phyloP scores from a whole-genome alignment of 1,140 invertebrate genomes.

The Cherax destructor region DNA sequence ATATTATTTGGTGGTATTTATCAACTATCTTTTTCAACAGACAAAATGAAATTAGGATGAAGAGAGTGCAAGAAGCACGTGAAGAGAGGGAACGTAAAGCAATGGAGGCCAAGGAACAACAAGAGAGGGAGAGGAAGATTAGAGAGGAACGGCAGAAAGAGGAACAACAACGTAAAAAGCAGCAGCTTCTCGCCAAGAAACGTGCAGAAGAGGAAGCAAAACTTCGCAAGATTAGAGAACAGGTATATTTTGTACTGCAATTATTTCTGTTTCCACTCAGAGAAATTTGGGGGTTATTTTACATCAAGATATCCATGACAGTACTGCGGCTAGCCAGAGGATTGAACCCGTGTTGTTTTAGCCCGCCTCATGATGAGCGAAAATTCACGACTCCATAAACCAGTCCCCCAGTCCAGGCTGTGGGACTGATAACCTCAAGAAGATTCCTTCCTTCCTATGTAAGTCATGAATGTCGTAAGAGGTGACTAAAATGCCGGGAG shows the following conservation, averaged over 20 bases:
- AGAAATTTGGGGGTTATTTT: no score
- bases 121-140: constrained; percentile 47
- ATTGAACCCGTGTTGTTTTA: no score
- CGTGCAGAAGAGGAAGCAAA: constrained; percentile 58
- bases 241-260: background rate
- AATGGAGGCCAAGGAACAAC: constrained; percentile 50
- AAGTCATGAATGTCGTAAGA: no score
- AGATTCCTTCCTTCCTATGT: no score
- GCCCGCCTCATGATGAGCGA: no score
- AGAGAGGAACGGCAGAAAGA: constrained; percentile 61
- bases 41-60: constrained; percentile 67
- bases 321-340: no score
- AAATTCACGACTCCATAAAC: no score
- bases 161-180: constrained; percentile 43
- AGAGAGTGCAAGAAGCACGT: constrained; percentile 57
- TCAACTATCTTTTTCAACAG: background rate
- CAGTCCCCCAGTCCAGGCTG: no score
- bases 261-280: no score
- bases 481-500: no score
- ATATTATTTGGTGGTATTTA: background rate
- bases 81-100: constrained; percentile 60
- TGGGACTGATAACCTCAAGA: no score
- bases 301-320: no score
- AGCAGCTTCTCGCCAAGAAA: constrained; percentile 44
- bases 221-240: constrained; percentile 28